Evolutionary conservation across 2,113 vertebrate species (phyloP).

Genomic region (Sturnira hondurensis): DNA sequence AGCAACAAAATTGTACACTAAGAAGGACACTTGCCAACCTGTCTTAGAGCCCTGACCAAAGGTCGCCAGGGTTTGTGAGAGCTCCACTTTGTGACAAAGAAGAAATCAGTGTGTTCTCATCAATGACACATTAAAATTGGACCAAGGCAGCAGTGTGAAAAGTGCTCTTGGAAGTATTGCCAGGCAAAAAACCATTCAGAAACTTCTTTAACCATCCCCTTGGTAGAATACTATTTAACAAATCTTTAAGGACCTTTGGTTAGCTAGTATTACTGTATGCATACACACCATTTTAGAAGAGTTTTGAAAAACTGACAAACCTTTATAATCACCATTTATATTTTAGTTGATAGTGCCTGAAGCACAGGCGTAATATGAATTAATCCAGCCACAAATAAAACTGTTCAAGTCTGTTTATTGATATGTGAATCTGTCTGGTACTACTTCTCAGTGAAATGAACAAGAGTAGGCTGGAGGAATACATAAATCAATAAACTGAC

Average conservation of each 20-base stretch:
- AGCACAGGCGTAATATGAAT: not conserved
- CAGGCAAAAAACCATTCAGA: not conserved
- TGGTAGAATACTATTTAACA: not conserved
- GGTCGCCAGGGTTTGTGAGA: not conserved
- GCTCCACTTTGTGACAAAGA: not conserved
- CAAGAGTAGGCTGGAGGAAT: not conserved
- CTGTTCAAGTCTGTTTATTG: not conserved
- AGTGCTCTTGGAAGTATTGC: not conserved
- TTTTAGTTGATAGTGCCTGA: not conserved
- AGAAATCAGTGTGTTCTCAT: not conserved
- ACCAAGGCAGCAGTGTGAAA: not conserved
- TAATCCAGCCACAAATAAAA: not conserved
- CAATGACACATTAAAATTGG: not conserved
- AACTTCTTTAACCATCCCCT: not conserved
- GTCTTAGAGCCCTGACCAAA: not conserved
- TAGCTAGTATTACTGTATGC: not conserved
- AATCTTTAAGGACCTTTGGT: not conserved
- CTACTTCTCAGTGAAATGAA: not conserved
- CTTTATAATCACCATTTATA: not conserved
- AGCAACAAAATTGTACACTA: not conserved
- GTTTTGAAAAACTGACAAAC: not conserved
- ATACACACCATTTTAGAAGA: not conserved
- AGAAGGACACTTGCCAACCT: not conserved
- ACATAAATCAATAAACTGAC: not conserved
- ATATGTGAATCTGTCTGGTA: not conserved